A percentile compares a stretch with the other conserved stretches of the same genome.
These are phyloP conservation scores for Drosophila parabipectinata DNA, from an alignment of 1,140 invertebrate genomes.

Conservation along the genomic window DNA sequence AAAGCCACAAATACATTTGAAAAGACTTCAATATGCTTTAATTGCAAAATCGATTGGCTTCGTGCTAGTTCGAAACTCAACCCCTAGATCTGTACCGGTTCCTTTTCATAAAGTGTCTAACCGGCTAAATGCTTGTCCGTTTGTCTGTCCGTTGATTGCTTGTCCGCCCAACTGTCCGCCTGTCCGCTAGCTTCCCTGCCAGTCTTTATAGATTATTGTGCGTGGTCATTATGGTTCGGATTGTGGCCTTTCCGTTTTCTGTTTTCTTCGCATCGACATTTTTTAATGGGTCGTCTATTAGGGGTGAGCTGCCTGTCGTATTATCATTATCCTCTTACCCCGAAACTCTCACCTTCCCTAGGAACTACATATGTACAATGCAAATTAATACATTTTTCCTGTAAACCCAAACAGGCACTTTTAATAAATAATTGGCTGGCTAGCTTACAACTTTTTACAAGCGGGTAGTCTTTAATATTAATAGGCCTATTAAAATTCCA, in stretches of 20 bases:
- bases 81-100: constrained; percentile 38
- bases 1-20: constrained; percentile 6
- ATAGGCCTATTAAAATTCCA: constrained; percentile 30
- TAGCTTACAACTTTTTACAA: constrained; percentile 22
- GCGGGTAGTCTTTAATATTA: constrained; percentile 4
- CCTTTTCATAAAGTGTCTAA: constrained; percentile 51
- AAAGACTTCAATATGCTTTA: constrained; percentile 62
- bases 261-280: constrained; percentile 16
- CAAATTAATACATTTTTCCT: constrained; percentile 63
- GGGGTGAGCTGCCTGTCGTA: constrained; percentile 37
- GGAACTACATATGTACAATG: constrained; percentile 28
- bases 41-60: constrained; percentile 79
- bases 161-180: constrained; percentile 21
- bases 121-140: constrained; percentile 15
- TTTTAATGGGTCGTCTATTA: constrained; percentile 49
- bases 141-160: constrained; percentile 17
- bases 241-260: constrained; percentile 18
- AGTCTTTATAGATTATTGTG: constrained; percentile 56
- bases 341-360: constrained; percentile 26
- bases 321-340: constrained; percentile 53
- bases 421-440: constrained; percentile 33
- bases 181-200: constrained; percentile 32
- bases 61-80: constrained; percentile 52
- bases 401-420: constrained; percentile 11
- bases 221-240: constrained; percentile 69